Conservation (phyloP, 2,797 vertebrate species). For the Heterohyrax brucei region DNA sequence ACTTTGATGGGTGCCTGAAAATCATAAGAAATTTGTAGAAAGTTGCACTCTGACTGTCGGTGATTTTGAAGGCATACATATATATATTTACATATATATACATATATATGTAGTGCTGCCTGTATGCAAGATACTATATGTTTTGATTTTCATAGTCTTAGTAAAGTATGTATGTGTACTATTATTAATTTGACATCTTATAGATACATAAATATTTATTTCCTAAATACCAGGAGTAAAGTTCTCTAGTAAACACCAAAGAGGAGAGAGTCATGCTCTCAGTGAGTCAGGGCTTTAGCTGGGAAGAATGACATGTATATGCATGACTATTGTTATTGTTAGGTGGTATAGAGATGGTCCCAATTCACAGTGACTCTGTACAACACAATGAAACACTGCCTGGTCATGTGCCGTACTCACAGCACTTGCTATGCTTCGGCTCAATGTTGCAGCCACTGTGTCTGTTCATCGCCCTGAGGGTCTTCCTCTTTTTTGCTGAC, state of each 20-base stretch:
- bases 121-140: background rate
- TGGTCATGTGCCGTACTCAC: too few species aligned
- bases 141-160: slow-evolving; percentile 39
- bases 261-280: background rate
- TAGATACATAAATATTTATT: background rate
- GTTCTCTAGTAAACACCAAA: background rate
- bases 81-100: background rate
- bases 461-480: too few species aligned
- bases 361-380: too few species aligned
- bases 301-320: background rate
- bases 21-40: background rate
- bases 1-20: background rate
- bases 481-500: too few species aligned
- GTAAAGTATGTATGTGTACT: background rate
- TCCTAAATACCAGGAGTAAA: background rate
- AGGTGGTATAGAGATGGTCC: too few species aligned
- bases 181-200: slow-evolving; percentile 8
- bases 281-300: background rate
- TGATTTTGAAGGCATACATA: background rate
- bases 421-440: too few species aligned
- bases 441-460: too few species aligned
- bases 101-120: background rate
- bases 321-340: too few species aligned
- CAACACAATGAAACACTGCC: too few species aligned
- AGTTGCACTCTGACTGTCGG: background rate